phyloP scores from a whole-genome alignment of 64 coral and sea anemone species.

The Astreopora myriophthalma region DNA sequence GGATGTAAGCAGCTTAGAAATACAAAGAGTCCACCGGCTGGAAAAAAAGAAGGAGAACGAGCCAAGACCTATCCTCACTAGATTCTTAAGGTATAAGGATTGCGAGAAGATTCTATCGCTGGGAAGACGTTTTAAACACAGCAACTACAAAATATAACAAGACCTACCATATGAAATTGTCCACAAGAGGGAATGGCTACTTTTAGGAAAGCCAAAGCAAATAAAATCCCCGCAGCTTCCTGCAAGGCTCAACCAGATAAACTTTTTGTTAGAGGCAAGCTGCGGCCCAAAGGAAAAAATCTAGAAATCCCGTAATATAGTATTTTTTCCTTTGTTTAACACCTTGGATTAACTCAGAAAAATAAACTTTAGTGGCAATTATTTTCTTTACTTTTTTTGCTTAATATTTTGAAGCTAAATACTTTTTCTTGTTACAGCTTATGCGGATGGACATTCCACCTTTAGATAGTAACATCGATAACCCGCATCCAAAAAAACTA shows the following conservation, averaged over 20 bases:
- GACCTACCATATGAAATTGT: conserved; percentile 2
- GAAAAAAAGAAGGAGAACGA: too few relatives aligned
- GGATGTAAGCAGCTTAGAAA: too few relatives aligned
- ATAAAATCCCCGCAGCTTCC: conserved; percentile 7
- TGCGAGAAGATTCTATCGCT: too few relatives aligned
- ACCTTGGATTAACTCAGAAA: too few relatives aligned
- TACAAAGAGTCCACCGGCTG: too few relatives aligned
- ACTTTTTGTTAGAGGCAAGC: conserved; percentile 13
- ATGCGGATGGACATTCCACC: background rate
- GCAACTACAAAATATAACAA: too few relatives aligned
- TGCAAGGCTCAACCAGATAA: conserved; percentile 29
- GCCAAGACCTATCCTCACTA: too few relatives aligned
- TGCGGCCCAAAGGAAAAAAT: too few relatives aligned
- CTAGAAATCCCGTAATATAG: too few relatives aligned
- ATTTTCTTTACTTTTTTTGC: background rate
- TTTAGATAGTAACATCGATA: background rate
- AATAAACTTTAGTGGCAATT: background rate
- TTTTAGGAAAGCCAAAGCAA: background rate
- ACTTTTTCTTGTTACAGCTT: background rate
- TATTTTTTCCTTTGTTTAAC: too few relatives aligned
- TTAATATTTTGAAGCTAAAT: background rate
- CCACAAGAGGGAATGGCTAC: background rate
- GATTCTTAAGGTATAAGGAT: too few relatives aligned
- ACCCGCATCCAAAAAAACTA: background rate
- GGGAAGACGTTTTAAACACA: too few relatives aligned